These are phyloP conservation scores for Halictus quadricinctus DNA, from an alignment of 2,888 invertebrate species.

Conservation along the genomic window DNA sequence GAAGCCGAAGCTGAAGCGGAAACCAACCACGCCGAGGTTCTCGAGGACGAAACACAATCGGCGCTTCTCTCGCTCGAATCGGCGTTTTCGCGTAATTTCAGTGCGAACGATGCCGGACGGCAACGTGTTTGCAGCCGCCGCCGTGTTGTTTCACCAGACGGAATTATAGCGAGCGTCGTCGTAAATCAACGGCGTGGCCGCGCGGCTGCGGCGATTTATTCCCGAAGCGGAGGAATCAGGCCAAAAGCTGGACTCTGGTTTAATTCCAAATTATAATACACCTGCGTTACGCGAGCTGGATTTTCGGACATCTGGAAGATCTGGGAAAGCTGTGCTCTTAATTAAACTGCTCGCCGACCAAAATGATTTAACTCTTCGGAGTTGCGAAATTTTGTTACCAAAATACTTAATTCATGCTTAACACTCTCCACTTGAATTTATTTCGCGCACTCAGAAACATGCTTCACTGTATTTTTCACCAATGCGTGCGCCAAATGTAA, in stretches of 20 bases:
- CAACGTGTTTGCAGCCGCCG: neutral
- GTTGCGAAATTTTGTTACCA: neutral
- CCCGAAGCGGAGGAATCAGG: neutral
- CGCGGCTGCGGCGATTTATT: slow-evolving; percentile 48
- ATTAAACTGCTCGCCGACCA: neutral
- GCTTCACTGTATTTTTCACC: too few species aligned
- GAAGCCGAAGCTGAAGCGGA: neutral
- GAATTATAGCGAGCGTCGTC: slow-evolving; percentile 39
- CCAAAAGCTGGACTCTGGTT: neutral
- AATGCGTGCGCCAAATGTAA: too few species aligned
- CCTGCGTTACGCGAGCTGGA: slow-evolving; percentile 4
- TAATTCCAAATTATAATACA: slow-evolving; percentile 19
- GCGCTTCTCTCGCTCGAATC: neutral
- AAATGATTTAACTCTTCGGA: neutral
- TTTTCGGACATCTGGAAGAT: slow-evolving; percentile 1
- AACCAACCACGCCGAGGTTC: neutral
- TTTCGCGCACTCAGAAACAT: too few species aligned
- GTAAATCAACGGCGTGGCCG: slow-evolving; percentile 37
- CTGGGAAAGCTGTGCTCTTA: neutral
- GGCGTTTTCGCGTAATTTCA: slow-evolving; percentile 2
- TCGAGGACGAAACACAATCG: slow-evolving; percentile 14
- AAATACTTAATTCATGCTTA: neutral
- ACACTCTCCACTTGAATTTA: neutral
- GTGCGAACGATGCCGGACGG: neutral
- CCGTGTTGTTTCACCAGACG: slow-evolving; percentile 28